Percentiles rank a stretch among this genome's conserved stretches.
Evolutionary conservation across 2,888 invertebrate species (phyloP).

Genomic region (Sepioteuthis lessoniana): DNA sequence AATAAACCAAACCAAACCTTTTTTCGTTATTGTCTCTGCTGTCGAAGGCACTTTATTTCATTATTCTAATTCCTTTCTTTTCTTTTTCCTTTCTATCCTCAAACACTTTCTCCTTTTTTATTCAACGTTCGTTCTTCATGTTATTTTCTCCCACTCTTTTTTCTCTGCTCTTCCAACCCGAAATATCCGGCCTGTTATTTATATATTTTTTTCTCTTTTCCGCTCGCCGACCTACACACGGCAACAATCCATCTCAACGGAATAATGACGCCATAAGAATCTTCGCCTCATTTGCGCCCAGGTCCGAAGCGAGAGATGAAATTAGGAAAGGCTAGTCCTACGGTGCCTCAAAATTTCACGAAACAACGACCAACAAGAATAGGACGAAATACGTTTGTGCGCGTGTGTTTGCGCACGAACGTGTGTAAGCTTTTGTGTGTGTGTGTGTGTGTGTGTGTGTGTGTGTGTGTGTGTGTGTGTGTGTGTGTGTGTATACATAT

Average conservation of each 20-base stretch:
- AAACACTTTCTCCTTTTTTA: too few relatives aligned
- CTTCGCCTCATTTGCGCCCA: not conserved
- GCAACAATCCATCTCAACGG: not conserved
- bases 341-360: conserved; percentile 16
- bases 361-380: not conserved
- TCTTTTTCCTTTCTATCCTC: too few relatives aligned
- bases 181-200: not conserved
- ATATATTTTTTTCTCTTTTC: not conserved
- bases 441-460: too few relatives aligned
- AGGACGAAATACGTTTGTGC: not conserved
- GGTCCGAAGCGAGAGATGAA: not conserved
- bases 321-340: not conserved
- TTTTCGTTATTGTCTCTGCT: too few relatives aligned
- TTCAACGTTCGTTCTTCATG: too few relatives aligned
- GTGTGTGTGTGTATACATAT: not conserved
- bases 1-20: too few relatives aligned
- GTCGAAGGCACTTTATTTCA: too few relatives aligned
- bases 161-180: not conserved
- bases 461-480: too few relatives aligned
- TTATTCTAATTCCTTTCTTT: too few relatives aligned
- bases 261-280: not conserved
- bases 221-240: not conserved
- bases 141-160: not conserved
- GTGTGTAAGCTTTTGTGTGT: too few relatives aligned
- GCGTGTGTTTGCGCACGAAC: too few relatives aligned